These are phyloP conservation scores for Hypsibius dujardini DNA, from an alignment of 1,140 invertebrate species.

Conservation along the genomic window DNA sequence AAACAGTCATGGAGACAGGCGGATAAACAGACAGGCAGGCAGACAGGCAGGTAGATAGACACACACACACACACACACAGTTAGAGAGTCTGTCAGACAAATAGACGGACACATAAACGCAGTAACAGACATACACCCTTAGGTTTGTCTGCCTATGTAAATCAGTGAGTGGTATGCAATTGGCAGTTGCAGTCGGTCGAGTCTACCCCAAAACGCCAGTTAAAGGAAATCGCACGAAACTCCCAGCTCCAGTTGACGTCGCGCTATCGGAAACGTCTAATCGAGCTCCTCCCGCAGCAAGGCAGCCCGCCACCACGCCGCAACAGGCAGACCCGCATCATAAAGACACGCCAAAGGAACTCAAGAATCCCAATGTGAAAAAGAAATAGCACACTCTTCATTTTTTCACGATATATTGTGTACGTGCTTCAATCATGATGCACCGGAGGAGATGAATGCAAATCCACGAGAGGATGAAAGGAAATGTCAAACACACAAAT, in stretches of 20 bases:
- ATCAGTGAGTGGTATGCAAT: too few relatives aligned
- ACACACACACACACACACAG: too few relatives aligned
- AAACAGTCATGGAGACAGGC: too few relatives aligned
- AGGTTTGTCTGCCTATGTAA: too few relatives aligned
- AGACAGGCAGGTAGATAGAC: too few relatives aligned
- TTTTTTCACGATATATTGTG: not conserved
- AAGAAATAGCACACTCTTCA: not conserved
- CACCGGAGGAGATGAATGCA: not conserved
- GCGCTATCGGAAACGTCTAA: too few relatives aligned
- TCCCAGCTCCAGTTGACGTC: not conserved
- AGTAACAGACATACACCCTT: too few relatives aligned
- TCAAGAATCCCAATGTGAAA: not conserved
- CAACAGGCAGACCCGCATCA: not conserved
- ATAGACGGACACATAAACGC: too few relatives aligned
- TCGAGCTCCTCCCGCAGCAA: not conserved
- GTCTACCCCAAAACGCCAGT: not conserved
- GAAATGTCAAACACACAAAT: not conserved
- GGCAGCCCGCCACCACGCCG: not conserved
- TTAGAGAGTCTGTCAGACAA: too few relatives aligned
- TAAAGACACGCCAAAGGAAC: not conserved
- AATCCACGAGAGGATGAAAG: not conserved
- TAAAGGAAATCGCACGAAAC: not conserved
- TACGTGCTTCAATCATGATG: not conserved
- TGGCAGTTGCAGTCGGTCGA: not conserved
- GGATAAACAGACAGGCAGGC: too few relatives aligned